Evolutionary conservation across 2,888 invertebrate genomes (phyloP), one percentile per base, ranked within the genome.

Genomic region (Desoria tigrina): DNA sequence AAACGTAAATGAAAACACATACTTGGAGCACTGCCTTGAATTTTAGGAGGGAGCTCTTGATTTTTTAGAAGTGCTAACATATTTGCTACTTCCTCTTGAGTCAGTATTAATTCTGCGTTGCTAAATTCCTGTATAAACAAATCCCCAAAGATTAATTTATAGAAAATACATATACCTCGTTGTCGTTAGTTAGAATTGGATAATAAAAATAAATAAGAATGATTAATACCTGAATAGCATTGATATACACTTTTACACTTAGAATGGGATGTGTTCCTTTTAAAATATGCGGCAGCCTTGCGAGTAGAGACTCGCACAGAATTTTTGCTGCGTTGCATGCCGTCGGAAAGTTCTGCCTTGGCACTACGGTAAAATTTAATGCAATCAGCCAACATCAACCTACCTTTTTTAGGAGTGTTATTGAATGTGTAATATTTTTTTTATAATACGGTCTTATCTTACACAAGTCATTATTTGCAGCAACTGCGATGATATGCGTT

Each of bases 11-110:
- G 49, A 11, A 49, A 49, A 7, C 7, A 6, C 58, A 28, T 72
- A 74, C 74, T 72, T 28, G 74, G 74, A 18, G 76, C 67, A 27
- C 71, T 68, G 27, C 68, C 73, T 53, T 72, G 71, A 56, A 75
- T 69, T 55, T 72, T 74, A 3, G 71, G 65, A 27, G 76, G 74
- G 23, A 75, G 65, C 45, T 75, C 74, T 60, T 70, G 71, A 6
- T 62, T 69, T 55, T 74, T 75, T 21, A 76, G 65, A 23, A 75
- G 57, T 9, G 74, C 69, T 51, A 76, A 66, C 62, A 75, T 72
- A 54, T 45, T 68, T 1, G 69, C 59, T 11, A 74, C 67, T 62
- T 76, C 76, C 45, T 76, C 76, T 39, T 70, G 68, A 2, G 65
- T 61, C n/a, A 76, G 58, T 39, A 74, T 59, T 2, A 73, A 26